Conservation (phyloP, 2,888 invertebrate genomes). For the Vannuccia rotundouncinata region DNA sequence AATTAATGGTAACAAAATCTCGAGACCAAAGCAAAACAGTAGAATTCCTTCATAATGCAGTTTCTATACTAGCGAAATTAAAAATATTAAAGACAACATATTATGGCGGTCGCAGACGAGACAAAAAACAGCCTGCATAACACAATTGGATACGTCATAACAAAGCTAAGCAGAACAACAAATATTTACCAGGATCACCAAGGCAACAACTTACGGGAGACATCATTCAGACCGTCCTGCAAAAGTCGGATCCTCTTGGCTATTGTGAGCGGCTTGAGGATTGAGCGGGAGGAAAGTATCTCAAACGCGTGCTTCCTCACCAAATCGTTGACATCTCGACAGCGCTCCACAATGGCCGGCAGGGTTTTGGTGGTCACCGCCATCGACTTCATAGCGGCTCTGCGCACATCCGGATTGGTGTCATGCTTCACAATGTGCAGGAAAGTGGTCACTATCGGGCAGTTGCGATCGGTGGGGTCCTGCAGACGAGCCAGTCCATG, state of each 20-base stretch:
- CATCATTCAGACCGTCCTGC: constrained; percentile 64
- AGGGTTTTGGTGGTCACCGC: constrained; percentile 68
- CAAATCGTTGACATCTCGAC: constrained; percentile 70
- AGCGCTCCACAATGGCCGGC: constrained; percentile 65
- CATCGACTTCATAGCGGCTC: constrained; percentile 68
- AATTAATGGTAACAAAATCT: too few relatives aligned
- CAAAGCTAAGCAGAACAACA: too few relatives aligned
- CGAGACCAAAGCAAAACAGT: too few relatives aligned
- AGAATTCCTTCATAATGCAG: too few relatives aligned
- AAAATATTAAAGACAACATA: too few relatives aligned
- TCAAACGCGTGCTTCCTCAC: constrained; percentile 65
- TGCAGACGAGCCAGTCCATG: constrained; percentile 72
- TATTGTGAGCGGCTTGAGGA: constrained; percentile 60
- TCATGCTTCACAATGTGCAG: constrained; percentile 60
- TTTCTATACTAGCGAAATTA: too few relatives aligned
- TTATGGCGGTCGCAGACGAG: too few relatives aligned
- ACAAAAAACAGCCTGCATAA: too few relatives aligned
- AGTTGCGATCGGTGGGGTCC: constrained; percentile 68
- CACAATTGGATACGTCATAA: too few relatives aligned
- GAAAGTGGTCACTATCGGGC: constrained; percentile 62
- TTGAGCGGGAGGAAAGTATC: constrained; percentile 47
- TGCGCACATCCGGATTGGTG: constrained; percentile 68
- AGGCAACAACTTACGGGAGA: not conserved
- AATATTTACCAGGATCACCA: too few relatives aligned
- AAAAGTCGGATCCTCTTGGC: constrained; percentile 64